Conservation (phyloP, 2,797 vertebrate species). For the Champsocephalus gunnari region DNA sequence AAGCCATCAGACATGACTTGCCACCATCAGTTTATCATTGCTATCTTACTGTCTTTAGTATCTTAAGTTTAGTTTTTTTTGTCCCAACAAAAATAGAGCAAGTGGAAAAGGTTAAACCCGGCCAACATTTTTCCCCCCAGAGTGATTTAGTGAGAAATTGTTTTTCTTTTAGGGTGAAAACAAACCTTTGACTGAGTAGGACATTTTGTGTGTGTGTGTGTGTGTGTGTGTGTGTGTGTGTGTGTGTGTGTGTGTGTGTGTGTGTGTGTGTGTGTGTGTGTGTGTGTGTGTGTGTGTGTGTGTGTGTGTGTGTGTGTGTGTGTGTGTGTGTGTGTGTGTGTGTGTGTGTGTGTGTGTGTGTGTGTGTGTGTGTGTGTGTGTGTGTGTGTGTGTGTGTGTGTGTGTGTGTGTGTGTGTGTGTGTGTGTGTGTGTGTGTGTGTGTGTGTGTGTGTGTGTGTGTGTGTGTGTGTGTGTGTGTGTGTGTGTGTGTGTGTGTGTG, state of each 20-base stretch:
- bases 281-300: too few relatives aligned
- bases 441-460: too few relatives aligned
- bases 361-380: too few relatives aligned
- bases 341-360: too few relatives aligned
- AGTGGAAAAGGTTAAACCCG: slow-evolving; percentile 41
- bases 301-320: too few relatives aligned
- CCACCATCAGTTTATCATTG: background rate
- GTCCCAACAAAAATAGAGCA: slow-evolving; percentile 30
- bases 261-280: slow-evolving; percentile 2
- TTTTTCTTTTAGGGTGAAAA: slow-evolving; percentile 2
- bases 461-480: too few relatives aligned
- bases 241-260: slow-evolving; percentile 3
- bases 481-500: too few relatives aligned
- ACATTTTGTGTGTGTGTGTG: background rate
- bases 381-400: too few relatives aligned
- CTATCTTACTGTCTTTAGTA: background rate
- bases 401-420: too few relatives aligned
- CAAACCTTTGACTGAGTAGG: background rate
- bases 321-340: too few relatives aligned
- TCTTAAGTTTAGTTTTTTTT: background rate
- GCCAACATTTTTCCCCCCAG: slow-evolving; percentile 8
- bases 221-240: slow-evolving; percentile 5
- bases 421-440: too few relatives aligned
- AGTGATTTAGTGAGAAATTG: slow-evolving; percentile 4
- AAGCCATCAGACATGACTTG: background rate